These are phyloP conservation scores for Limnothrissa miodon DNA, from an alignment of 2,113 vertebrate genomes.

Conservation along the genomic window DNA sequence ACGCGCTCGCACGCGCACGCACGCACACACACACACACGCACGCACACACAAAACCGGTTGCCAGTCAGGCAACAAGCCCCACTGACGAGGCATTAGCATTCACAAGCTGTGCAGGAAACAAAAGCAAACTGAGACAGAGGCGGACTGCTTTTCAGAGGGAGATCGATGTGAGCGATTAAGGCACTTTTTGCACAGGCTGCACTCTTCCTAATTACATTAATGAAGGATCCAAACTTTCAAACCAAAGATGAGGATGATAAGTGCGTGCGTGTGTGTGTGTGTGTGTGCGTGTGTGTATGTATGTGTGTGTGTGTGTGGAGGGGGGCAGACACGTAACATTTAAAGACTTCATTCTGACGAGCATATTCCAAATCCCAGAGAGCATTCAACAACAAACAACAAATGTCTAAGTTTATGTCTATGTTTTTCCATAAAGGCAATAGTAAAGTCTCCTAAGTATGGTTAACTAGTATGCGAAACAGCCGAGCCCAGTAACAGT, in stretches of 20 bases:
- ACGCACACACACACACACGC: neutral
- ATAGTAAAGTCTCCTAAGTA: too few relatives aligned
- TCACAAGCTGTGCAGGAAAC: constrained; percentile 30
- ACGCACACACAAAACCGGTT: neutral
- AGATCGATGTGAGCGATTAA: constrained; percentile 42
- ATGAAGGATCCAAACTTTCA: constrained; percentile 25
- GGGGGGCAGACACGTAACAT: neutral
- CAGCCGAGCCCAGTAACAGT: neutral
- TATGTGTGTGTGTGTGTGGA: too few relatives aligned
- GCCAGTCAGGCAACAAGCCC: neutral
- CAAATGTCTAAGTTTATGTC: too few relatives aligned
- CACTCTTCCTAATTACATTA: constrained; percentile 43
- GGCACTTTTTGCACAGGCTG: constrained; percentile 36
- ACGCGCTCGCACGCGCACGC: neutral
- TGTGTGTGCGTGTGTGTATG: too few relatives aligned
- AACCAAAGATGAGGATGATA: neutral
- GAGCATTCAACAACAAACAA: too few relatives aligned
- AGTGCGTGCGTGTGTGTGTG: too few relatives aligned
- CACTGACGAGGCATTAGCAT: constrained; percentile 35
- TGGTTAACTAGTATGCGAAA: too few relatives aligned
- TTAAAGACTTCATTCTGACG: neutral
- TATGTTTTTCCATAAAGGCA: too few relatives aligned
- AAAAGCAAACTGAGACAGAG: constrained; percentile 27
- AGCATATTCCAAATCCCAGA: neutral
- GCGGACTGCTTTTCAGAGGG: constrained; percentile 25